Conservation (phyloP, 1,140 invertebrate genomes). For the Pseudobourletiella spinata region DNA sequence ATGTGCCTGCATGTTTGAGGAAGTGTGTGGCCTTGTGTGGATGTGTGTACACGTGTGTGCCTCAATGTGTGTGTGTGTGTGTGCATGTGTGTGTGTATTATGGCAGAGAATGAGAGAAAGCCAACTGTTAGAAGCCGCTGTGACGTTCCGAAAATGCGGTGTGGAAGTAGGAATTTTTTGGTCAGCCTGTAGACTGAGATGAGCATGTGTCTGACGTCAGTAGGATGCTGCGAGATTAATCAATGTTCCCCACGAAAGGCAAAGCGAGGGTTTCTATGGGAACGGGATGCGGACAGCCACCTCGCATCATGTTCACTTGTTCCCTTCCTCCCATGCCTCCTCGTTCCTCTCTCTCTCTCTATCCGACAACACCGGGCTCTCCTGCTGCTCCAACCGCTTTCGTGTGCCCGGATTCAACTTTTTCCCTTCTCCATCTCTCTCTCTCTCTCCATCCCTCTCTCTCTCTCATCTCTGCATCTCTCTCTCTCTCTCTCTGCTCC, state of each 20-base stretch:
- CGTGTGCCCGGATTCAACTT: not conserved
- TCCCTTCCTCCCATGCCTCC: not conserved
- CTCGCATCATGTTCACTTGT: not conserved
- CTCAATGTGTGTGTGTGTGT: too few relatives aligned
- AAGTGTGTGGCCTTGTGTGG: too few relatives aligned
- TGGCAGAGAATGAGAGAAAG: too few relatives aligned
- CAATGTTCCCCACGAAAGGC: constrained; percentile 22
- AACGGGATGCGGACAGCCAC: constrained; percentile 12
- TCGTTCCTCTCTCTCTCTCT: not conserved
- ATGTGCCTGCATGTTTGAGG: too few relatives aligned
- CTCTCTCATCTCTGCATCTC: too few relatives aligned
- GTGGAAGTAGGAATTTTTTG: not conserved
- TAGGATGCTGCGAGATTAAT: constrained; percentile 25
- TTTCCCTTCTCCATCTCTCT: too few relatives aligned
- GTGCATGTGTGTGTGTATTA: too few relatives aligned
- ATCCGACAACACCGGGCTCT: not conserved
- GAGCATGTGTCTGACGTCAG: constrained; percentile 31
- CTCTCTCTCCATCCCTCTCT: too few relatives aligned
- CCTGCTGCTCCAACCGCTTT: not conserved
- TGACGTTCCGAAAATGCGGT: not conserved
- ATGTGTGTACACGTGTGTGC: too few relatives aligned
- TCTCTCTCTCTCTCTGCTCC: too few relatives aligned
- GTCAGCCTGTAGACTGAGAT: constrained; percentile 1
- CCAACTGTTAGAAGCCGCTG: not conserved
- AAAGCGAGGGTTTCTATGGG: constrained; percentile 17